A percentile compares a stretch with the other conserved stretches of the same genome.
These are phyloP conservation scores for Drosophila punjabiensis DNA, from an alignment of 1,140 invertebrate species.

Conservation along the genomic window DNA sequence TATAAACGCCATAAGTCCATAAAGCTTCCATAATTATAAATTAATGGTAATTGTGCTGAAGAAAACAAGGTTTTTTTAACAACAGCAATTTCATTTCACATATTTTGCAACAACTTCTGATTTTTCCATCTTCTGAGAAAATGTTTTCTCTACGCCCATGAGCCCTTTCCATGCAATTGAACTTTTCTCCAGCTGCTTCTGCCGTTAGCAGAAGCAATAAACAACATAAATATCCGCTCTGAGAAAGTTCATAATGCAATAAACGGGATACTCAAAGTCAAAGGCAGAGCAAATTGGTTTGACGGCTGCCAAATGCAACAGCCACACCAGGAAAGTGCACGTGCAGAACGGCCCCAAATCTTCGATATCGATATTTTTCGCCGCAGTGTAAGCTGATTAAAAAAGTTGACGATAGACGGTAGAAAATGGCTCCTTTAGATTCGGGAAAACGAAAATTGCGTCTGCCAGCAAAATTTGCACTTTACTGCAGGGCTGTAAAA, in stretches of 20 bases:
- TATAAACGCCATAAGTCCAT: too few species aligned
- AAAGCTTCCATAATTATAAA: too few species aligned
- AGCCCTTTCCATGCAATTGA: slow-evolving; percentile 17
- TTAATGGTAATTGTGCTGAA: too few species aligned
- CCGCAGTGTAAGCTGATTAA: slow-evolving; percentile 1
- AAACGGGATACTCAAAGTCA: slow-evolving; percentile 11
- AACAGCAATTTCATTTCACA: neutral
- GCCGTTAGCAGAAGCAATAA: slow-evolving; percentile 12
- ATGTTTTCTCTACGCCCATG: neutral
- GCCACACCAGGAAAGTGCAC: neutral
- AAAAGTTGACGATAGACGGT: neutral
- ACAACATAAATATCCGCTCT: slow-evolving; percentile 21
- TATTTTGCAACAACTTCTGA: neutral
- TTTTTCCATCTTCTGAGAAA: neutral
- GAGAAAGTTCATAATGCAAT: slow-evolving; percentile 29
- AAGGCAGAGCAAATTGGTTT: slow-evolving; percentile 19
- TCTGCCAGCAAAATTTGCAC: slow-evolving; percentile 43
- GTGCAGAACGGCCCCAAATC: neutral
- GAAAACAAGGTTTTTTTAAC: too few species aligned
- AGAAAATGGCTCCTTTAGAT: neutral
- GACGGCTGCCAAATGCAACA: neutral
- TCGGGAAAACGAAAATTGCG: slow-evolving; percentile 14
- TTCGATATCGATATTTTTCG: slow-evolving; percentile 29
- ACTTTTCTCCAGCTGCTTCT: slow-evolving; percentile 9
- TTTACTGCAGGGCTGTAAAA: slow-evolving; percentile 37